Base-by-base conservation (phyloP, 1,140 invertebrate species). In the Grapholita molesta region DNA sequence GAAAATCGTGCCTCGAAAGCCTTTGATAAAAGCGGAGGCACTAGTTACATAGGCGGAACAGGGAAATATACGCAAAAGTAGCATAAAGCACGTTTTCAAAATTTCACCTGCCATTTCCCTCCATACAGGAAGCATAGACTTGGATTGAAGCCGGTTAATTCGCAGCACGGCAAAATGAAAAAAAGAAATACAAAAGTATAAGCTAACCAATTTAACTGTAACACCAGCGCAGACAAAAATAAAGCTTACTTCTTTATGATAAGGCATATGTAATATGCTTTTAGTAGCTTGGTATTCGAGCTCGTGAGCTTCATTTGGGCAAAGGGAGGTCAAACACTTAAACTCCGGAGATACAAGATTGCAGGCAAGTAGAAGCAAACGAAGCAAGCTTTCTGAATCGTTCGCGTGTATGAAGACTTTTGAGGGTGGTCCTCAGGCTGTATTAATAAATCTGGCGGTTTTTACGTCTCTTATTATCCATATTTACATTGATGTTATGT, bases 341-440 rank as follows among this genome's bases (percentile, higher is more conserved):
- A 82, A 85, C 76, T 80, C 75, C 74, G 80, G 80, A 83, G 82
- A 86, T 88, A 88, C 84, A 84, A 83, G 84, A 87, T 85, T 84
- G 80, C 82, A 87, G 83, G 79, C 81, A 79, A 86, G 82, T 87
- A 83, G 81, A 79, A 76, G 79, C 81, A 87, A 89, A 89, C 81
- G 78, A 88, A 86, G 82, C 83, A 83, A 84, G 80, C 77, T 77
- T 80, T 79, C 82, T 87, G 82, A 89, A 85, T 82, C 79, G 75
- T 80, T 84, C 83, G 78, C 81, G 75, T 82, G 75, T 76, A 78
- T 78, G 70, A 73, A 70, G 73, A 78, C 67, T 81, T 85, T 76
- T 77, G 69, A 71, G 69, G 55, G 67, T 68, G 15, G 55, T 15
- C 55, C 18, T 15, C 55, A n/a, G 12, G 55, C 11, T 15, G 24